A percentile compares a stretch with the other conserved stretches of the same genome.
Conservation (phyloP, 2,113 vertebrate species). For the Anarrhichthys ocellatus region DNA sequence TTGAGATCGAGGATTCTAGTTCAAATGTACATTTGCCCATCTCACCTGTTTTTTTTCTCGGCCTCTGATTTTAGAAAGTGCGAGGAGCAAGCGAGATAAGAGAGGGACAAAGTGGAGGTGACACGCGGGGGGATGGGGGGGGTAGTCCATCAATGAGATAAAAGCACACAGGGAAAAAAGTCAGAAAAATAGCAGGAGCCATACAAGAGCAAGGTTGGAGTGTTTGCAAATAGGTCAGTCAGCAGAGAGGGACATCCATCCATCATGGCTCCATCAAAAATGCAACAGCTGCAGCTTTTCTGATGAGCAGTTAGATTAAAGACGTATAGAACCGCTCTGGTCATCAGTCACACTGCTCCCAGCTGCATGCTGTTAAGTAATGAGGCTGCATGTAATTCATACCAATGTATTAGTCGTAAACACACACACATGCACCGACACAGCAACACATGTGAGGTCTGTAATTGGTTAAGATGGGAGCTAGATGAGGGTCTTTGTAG, state of each 20-base stretch:
- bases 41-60: conserved; percentile 1
- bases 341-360: conserved; percentile 8
- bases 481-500: conserved; percentile 23
- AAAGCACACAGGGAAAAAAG: conserved; percentile 31
- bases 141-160: conserved; percentile 36
- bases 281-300: conserved; percentile 41
- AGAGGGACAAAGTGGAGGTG: conserved; percentile 14
- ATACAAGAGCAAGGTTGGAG: neutral
- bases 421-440: neutral
- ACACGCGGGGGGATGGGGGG: neutral
- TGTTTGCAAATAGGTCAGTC: conserved; percentile 57
- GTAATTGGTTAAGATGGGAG: conserved; percentile 35
- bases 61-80: neutral
- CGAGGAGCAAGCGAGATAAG: neutral
- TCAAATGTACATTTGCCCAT: conserved; percentile 14
- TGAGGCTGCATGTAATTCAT: neutral
- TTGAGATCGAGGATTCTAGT: conserved; percentile 5
- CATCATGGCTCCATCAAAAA: conserved; percentile 49
- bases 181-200: conserved; percentile 1
- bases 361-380: neutral
- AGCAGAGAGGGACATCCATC: conserved; percentile 48
- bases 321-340: conserved; percentile 25
- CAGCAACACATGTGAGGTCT: conserved; percentile 1
- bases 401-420: too few relatives aligned
- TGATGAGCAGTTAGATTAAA: conserved; percentile 41